Evolutionary conservation across 2,113 vertebrate genomes (phyloP), one percentile per base, ranked within the genome.

Genomic region (Hiodon alosoides): DNA sequence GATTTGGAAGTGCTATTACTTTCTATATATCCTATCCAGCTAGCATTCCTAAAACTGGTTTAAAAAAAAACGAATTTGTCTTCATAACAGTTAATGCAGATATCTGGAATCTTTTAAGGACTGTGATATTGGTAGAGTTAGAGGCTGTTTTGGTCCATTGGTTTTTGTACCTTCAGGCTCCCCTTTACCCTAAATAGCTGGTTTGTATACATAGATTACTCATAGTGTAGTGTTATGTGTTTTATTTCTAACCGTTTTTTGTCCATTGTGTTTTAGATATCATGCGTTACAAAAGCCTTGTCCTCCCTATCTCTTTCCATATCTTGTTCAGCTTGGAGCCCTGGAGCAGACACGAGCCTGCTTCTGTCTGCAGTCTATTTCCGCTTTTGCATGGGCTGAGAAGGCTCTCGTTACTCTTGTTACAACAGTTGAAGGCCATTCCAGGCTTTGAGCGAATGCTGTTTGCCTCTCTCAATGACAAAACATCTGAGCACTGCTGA

Each of bases 131-230:
- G n/a, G n/a, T n/a, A n/a, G n/a, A n/a, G 31, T 31, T 31, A 31
- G 31, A 31, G 31, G 31, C 31, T 31, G 31, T 31, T 31, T 31
- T 31, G 31, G 31, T 31, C 31, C 31, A 31, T 31, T 31, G 31
- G 31, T 31, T 31, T 31, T 31, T 31, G 31, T 31, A 31, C 31
- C 31, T n/a, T n/a, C n/a, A n/a, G n/a, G n/a, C 47, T 74, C 53
- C 53, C 17, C 62, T 74, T 57, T 66, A 51, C 62, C 46, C 53
- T 74, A 7, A 55, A 65, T 54, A 55, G 61, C 10, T n/a, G 53
- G 47, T 48, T 73, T 65, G 52, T 66, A 3, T 67, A 8, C 17
- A 17, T 74, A 53, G 16, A 66, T 52, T 72, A 62, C 48, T 66
- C 64, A 17, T 5, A 48, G 64, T 8, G 1, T 47, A 10, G 5